A percentile compares a stretch with the other conserved stretches of the same genome.
Evolutionary conservation across 37 sponge, comb jelly and placozoan species (phyloP).

Genomic region (Mnemiopsis leidyi): DNA sequence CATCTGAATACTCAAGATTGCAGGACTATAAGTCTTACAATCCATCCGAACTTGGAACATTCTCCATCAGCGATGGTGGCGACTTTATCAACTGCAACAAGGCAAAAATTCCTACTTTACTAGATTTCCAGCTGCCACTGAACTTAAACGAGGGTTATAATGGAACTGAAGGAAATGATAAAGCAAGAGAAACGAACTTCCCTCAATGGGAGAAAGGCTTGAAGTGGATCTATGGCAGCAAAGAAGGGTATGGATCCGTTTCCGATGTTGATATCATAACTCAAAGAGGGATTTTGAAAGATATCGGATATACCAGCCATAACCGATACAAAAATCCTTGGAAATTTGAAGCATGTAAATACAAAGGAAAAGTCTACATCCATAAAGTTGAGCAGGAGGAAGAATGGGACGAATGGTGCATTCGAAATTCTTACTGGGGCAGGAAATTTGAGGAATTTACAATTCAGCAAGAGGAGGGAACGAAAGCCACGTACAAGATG

Average conservation of each 20-base stretch:
- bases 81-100: neutral
- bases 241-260: neutral
- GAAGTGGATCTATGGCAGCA: conserved; percentile 6
- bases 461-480: neutral
- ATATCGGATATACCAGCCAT: neutral
- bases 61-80: neutral
- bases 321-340: conserved; percentile 21
- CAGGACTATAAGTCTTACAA: neutral
- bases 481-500: neutral
- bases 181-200: neutral
- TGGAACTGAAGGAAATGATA: neutral
- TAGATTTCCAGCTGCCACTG: neutral
- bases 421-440: neutral
- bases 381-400: neutral
- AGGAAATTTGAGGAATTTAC: neutral
- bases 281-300: neutral
- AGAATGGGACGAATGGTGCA: neutral
- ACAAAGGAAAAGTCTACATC: neutral
- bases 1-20: neutral
- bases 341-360: conserved; percentile 13
- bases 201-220: conserved; percentile 19
- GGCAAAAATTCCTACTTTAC: neutral
- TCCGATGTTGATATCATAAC: neutral
- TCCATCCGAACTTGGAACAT: neutral
- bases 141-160: neutral